phyloP scores from a whole-genome alignment of 1,140 invertebrate species.

The Oppia nitens region DNA sequence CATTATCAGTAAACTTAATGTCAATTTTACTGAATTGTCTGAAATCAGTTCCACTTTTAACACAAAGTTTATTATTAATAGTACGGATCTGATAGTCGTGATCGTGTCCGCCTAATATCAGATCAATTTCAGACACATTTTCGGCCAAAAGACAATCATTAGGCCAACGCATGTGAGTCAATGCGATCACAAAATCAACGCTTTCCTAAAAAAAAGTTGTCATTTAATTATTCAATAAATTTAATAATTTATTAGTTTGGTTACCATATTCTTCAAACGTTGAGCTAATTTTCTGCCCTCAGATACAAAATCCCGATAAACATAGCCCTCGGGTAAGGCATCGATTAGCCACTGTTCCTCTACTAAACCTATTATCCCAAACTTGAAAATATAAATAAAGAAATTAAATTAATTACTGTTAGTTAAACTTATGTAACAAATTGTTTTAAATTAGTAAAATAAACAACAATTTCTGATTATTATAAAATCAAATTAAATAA shows the following conservation, averaged over 20 bases:
- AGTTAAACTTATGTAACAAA: neutral
- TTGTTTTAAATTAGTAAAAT: neutral
- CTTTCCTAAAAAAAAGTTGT: slow-evolving; percentile 35
- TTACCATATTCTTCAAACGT: slow-evolving; percentile 55
- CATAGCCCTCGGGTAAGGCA: slow-evolving; percentile 69
- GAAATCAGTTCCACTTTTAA: slow-evolving; percentile 84
- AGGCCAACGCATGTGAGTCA: slow-evolving; percentile 78
- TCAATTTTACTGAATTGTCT: slow-evolving; percentile 63
- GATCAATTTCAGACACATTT: slow-evolving; percentile 56
- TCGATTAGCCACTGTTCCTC: slow-evolving; percentile 75
- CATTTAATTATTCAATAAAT: slow-evolving; percentile 7
- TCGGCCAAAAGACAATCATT: slow-evolving; percentile 68
- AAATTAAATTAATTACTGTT: slow-evolving; percentile 8
- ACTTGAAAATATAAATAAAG: slow-evolving; percentile 16
- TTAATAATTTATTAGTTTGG: slow-evolving; percentile 1
- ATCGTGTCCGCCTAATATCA: slow-evolving; percentile 72
- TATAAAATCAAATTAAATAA: neutral
- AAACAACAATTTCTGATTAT: too few relatives aligned
- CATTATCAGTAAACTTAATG: slow-evolving; percentile 40
- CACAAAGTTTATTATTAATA: slow-evolving; percentile 58
- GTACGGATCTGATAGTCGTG: slow-evolving; percentile 58
- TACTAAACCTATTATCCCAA: slow-evolving; percentile 53
- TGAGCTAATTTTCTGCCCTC: slow-evolving; percentile 53
- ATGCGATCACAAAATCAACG: slow-evolving; percentile 68
- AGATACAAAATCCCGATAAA: slow-evolving; percentile 64